Base-by-base conservation (phyloP, 2,888 invertebrate species). In the Polietes domitor region DNA sequence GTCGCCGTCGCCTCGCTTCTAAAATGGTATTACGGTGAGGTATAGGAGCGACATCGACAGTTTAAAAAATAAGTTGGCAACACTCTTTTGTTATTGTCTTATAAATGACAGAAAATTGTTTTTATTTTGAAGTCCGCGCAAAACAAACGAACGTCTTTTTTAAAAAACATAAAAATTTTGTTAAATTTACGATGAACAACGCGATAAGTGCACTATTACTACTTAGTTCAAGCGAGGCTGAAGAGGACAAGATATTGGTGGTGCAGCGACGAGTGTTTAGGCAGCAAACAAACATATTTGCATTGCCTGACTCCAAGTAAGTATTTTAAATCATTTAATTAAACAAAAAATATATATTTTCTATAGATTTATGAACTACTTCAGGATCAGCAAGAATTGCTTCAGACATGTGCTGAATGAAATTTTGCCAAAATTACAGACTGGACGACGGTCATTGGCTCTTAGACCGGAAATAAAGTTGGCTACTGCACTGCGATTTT, bases 11-110 rank as follows among this genome's bases (percentile, higher is more conserved):
- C 50, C 19, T 50, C 3, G 50, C 50, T 17, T 50, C 50, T 50
- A 50, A 50, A 50, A 50, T 50, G 50, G 50, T 50, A 50, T 50
- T 50, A 50, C 50, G 50, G 50, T 50, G 50, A 50, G 50, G 17
- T 50, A 50, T 17, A 50, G n/a, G 5, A 50, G 50, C 50, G 50
- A 50, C 15, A 50, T 50, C 50, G 50, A 50, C 15, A n/a, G 50
- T 50, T 50, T 17, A 17, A 50, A 12, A 50, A 50, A 50, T 37
- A 37, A 37, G 37, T 7, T 37, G 37, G 37, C 4, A 37, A 37
- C 37, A 37, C 4, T 37, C 37, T 7, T 37, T 37, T 37, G 37
- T 37, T 37, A 37, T 37, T 37, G 3, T 50, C 2, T 19, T 17
- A 5, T 5, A 50, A n/a, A n/a, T n/a, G n/a, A n/a, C n/a, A n/a